Conservation (phyloP, 2,113 vertebrate genomes). For the Alouatta palliata region DNA sequence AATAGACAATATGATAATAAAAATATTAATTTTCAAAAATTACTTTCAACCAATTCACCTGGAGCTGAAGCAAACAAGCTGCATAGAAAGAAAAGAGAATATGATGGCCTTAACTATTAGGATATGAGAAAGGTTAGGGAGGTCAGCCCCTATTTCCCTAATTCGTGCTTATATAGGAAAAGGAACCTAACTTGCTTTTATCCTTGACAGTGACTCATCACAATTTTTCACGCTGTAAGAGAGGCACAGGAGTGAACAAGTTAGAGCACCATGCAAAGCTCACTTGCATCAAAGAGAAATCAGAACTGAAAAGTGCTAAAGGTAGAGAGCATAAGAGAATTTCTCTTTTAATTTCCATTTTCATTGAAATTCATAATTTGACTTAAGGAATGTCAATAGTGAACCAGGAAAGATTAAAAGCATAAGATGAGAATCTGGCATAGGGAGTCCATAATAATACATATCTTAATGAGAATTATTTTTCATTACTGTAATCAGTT, state of each 20-base stretch:
- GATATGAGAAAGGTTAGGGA: background rate
- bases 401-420: background rate
- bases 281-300: background rate
- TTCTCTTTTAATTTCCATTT: background rate
- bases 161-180: background rate
- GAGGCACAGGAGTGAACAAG: rapidly evolving
- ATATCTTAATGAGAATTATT: conserved; percentile 19
- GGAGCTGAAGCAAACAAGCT: background rate
- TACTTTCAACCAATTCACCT: background rate
- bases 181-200: background rate
- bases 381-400: background rate
- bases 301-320: background rate
- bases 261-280: background rate
- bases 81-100: background rate
- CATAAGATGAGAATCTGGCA: background rate
- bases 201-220: conserved; percentile 54
- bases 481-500: background rate
- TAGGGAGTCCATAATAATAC: background rate
- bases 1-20: background rate
- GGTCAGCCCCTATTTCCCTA: background rate
- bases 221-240: background rate
- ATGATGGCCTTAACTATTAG: background rate
- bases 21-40: background rate
- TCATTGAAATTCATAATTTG: background rate
- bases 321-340: background rate